Evolutionary conservation across 2,888 invertebrate genomes (phyloP).

Genomic region (Plemyria rubiginata): DNA sequence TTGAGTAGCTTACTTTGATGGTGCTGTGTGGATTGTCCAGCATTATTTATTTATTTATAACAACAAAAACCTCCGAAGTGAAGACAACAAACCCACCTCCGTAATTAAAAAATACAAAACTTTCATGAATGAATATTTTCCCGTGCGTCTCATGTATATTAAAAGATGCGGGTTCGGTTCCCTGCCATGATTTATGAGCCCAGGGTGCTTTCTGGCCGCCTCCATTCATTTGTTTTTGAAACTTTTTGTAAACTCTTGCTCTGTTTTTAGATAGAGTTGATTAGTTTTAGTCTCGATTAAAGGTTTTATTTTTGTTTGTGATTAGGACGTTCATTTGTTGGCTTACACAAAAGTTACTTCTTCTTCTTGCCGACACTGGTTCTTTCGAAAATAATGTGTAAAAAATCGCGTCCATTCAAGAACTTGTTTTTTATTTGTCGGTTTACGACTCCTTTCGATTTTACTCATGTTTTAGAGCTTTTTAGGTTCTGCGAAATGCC

Average conservation of each 20-base stretch:
- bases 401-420: no score
- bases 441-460: no score
- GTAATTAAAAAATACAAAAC: slow-evolving; percentile 78
- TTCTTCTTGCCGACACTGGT: no score
- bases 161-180: slow-evolving; percentile 70
- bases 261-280: slow-evolving; percentile 76
- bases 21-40: no score
- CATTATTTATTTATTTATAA: no score
- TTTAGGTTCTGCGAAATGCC: no score
- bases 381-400: no score
- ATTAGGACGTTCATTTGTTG: slow-evolving; percentile 28
- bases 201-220: slow-evolving; percentile 67
- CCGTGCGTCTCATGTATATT: slow-evolving; percentile 78
- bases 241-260: slow-evolving; percentile 57
- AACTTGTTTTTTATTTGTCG: no score
- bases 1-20: no score
- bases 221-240: slow-evolving; percentile 82
- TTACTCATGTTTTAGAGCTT: no score
- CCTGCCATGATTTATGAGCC: slow-evolving; percentile 77
- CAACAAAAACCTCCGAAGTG: background rate
- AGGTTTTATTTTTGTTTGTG: slow-evolving; percentile 48
- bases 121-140: slow-evolving; percentile 75
- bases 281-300: slow-evolving; percentile 78
- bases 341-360: no score
- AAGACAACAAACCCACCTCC: slow-evolving; percentile 57